These are phyloP conservation scores for Dissostichus mawsoni DNA, from an alignment of 2,113 vertebrate genomes.

Conservation along the genomic window DNA sequence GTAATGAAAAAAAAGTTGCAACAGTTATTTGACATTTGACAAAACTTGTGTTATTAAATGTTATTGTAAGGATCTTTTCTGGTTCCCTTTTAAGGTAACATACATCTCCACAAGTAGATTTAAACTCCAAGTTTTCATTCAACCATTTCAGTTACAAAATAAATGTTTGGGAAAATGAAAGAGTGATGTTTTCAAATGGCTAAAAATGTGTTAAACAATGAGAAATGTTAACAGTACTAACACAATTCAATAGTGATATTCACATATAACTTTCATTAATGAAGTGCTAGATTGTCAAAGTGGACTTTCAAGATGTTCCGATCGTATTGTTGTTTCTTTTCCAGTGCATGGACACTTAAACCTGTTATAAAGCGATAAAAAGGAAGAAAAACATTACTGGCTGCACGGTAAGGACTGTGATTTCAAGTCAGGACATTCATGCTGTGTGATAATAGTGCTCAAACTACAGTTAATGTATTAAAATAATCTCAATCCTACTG, in stretches of 20 bases:
- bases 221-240: background rate
- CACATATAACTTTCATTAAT: background rate
- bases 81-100: background rate
- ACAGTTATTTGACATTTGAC: background rate
- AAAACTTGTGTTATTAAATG: background rate
- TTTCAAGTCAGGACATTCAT: background rate
- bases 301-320: background rate
- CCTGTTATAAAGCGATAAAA: conserved; percentile 23
- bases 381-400: background rate
- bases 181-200: background rate
- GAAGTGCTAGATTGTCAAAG: conserved; percentile 9
- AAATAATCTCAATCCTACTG: background rate
- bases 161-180: background rate
- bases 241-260: background rate
- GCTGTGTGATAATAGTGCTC: background rate
- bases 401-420: background rate
- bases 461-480: background rate
- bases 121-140: background rate
- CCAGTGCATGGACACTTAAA: conserved; percentile 35
- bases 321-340: background rate
- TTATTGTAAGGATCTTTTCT: background rate
- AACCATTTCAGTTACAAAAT: background rate
- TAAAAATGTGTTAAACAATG: background rate
- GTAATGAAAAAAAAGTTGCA: background rate
- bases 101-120: background rate